Conservation (phyloP, 2,113 vertebrate species). For the Zeus faber region DNA sequence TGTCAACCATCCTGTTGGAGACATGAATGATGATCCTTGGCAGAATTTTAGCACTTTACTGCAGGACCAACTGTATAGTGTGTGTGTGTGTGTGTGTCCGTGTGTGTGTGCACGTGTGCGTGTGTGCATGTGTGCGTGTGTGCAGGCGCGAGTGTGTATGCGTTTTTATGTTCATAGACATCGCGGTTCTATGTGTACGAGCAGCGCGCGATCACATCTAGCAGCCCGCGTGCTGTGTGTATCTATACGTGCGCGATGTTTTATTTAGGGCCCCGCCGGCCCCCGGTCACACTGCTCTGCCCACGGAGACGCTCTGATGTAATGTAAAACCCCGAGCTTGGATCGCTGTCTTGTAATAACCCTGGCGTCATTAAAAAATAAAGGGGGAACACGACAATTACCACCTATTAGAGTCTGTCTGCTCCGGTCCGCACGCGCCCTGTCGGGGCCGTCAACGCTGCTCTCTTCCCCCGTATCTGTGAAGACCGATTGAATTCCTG, state of each 20-base stretch:
- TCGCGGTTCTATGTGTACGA: no score
- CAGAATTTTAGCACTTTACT: neutral
- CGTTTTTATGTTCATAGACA: neutral
- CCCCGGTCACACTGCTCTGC: slow-evolving; percentile 61
- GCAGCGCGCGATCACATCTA: neutral
- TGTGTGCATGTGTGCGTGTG: neutral
- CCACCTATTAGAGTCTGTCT: slow-evolving; percentile 69
- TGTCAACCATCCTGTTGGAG: slow-evolving; percentile 40
- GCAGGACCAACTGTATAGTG: neutral
- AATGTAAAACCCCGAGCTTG: slow-evolving; percentile 55
- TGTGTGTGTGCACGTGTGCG: slow-evolving; percentile 3
- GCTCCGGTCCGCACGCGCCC: no score
- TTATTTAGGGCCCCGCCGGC: slow-evolving; percentile 57
- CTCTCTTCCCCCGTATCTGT: no score
- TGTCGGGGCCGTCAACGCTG: no score
- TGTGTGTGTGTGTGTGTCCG: slow-evolving; percentile 8
- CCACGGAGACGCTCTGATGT: slow-evolving; percentile 53
- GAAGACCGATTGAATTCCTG: no score
- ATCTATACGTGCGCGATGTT: slow-evolving; percentile 52
- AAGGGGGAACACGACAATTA: slow-evolving; percentile 68
- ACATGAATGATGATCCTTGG: slow-evolving; percentile 45
- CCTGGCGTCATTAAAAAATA: slow-evolving; percentile 71
- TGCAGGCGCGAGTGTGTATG: slow-evolving; percentile 1
- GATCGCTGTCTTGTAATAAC: slow-evolving; percentile 66
- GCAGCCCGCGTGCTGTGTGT: slow-evolving; percentile 9